A percentile compares a stretch with the other conserved stretches of the same genome.
phyloP scores from a whole-genome alignment of 2,888 invertebrate genomes.

The Listrodromus nycthemerus region DNA sequence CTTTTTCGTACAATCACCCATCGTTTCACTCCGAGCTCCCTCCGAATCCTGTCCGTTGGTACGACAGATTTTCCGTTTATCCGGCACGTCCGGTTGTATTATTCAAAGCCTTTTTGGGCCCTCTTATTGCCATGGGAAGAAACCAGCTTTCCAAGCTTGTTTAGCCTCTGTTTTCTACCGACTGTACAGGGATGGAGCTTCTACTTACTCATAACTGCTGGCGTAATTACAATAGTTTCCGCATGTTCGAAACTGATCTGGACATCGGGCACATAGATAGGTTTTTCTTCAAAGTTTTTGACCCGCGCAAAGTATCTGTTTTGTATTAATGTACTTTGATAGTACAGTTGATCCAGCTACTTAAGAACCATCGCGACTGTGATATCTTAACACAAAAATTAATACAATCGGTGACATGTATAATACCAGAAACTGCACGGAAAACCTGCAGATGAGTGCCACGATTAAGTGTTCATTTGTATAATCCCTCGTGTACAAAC shows the following conservation, averaged over 20 bases:
- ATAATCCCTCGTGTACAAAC: background rate
- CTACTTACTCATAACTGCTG: conserved; percentile 18
- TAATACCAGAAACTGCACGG: conserved; percentile 20
- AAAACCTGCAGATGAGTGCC: background rate
- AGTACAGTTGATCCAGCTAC: background rate
- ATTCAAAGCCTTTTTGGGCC: conserved; percentile 2
- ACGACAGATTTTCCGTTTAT: conserved; percentile 17
- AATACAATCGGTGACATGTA: conserved; percentile 9
- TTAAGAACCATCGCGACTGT: background rate
- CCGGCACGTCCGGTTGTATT: conserved; percentile 14
- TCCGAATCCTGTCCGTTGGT: background rate
- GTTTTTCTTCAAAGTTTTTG: background rate
- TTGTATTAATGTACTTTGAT: background rate
- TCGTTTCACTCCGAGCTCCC: conserved; percentile 41
- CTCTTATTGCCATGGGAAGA: background rate
- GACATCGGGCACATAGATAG: background rate
- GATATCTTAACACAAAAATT: background rate
- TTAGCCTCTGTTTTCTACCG: background rate
- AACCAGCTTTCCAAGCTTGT: background rate
- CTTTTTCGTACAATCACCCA: conserved; percentile 41
- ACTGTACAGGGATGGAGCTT: background rate
- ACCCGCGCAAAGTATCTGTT: background rate
- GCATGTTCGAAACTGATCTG: background rate
- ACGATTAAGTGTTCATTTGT: conserved; percentile 8
- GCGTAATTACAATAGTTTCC: background rate